Evolutionary conservation across 2,113 vertebrate species (phyloP).

Genomic region (Cyanoliseus patagonus): DNA sequence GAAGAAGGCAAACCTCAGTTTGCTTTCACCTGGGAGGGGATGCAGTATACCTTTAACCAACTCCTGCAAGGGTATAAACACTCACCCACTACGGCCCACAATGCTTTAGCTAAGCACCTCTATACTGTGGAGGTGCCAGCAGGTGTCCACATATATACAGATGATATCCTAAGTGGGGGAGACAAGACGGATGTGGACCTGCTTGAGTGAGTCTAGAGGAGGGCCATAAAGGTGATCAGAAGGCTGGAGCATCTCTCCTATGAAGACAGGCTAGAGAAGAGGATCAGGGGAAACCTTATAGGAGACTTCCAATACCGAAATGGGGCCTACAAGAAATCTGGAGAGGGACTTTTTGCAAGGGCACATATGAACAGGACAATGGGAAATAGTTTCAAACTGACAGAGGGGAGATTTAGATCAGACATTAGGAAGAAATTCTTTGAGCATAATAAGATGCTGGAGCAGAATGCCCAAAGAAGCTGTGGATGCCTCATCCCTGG

Average conservation of each 20-base stretch:
- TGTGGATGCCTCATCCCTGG: background rate
- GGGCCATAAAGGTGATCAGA: background rate
- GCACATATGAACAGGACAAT: background rate
- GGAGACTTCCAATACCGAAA: background rate
- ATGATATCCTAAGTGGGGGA: background rate
- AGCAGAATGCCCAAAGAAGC: background rate
- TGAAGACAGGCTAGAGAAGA: background rate
- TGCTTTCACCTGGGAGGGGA: background rate
- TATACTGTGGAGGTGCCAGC: background rate
- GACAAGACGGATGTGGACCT: background rate
- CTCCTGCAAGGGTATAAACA: background rate
- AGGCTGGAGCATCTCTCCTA: background rate
- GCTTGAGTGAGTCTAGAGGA: background rate
- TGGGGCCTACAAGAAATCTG: background rate
- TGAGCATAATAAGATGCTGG: background rate
- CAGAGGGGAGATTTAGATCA: background rate
- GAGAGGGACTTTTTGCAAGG: background rate
- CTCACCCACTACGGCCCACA: background rate
- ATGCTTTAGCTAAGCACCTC: background rate
- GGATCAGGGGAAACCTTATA: background rate
- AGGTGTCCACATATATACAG: background rate
- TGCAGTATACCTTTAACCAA: background rate
- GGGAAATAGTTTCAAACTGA: background rate
- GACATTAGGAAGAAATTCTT: background rate
- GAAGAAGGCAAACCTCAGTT: background rate